A percentile compares a stretch with the other conserved stretches of the same genome.
Conservation (phyloP, 2,113 vertebrate species). For the Prionailurus viverrinus region DNA sequence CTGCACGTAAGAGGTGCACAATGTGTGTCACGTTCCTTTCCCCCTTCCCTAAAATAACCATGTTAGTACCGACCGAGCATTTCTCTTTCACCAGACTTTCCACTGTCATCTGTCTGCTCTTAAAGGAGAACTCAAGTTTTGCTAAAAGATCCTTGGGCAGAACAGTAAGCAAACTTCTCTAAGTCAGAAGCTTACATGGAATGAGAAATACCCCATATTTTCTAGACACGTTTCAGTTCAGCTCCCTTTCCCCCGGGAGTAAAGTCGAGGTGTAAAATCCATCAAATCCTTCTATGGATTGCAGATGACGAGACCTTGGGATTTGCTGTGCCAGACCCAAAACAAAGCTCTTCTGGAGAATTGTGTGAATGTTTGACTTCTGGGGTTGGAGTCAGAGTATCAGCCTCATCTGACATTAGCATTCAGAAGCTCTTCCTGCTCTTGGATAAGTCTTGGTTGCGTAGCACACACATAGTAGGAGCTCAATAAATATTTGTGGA, state of each 20-base stretch:
- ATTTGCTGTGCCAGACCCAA: neutral
- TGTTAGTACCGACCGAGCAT: slow-evolving; percentile 74
- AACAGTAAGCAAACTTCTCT: slow-evolving; percentile 35
- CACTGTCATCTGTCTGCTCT: neutral
- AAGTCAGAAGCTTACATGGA: neutral
- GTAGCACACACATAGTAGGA: neutral
- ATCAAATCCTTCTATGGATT: neutral
- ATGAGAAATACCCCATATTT: neutral
- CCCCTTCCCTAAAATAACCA: slow-evolving; percentile 74
- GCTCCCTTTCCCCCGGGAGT: neutral
- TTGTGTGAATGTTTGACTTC: neutral
- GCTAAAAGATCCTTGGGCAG: neutral
- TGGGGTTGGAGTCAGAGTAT: neutral
- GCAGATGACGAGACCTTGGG: neutral
- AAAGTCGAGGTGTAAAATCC: neutral
- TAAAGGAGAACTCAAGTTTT: slow-evolving; percentile 34
- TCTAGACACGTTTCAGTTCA: neutral
- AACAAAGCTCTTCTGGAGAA: neutral
- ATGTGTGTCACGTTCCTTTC: neutral
- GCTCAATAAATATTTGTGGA: neutral
- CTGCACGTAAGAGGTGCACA: neutral
- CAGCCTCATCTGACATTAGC: neutral
- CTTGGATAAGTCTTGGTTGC: neutral
- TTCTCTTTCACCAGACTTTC: slow-evolving; percentile 61
- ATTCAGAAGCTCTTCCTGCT: neutral